phyloP scores from a whole-genome alignment of 2,888 invertebrate species.

The Tridacna gigas region DNA sequence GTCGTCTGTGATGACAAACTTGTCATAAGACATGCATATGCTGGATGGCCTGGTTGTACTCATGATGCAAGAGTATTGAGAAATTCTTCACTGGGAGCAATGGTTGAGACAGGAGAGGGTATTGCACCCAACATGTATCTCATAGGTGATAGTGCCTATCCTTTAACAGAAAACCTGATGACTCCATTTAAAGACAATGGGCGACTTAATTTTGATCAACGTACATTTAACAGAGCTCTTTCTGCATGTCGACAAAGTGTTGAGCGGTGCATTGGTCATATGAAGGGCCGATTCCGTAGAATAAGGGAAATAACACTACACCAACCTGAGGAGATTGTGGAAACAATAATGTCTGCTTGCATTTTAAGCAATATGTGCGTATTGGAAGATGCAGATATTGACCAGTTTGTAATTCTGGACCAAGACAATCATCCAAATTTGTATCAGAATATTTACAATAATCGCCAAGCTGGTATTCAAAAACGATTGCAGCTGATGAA shows the following conservation, averaged over 20 bases:
- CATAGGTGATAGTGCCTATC: not conserved
- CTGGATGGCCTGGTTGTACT: not conserved
- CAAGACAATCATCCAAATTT: not conserved
- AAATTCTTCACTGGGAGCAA: not conserved
- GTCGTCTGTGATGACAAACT: not conserved
- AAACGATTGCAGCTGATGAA: not conserved
- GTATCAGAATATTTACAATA: not conserved
- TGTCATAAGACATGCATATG: not conserved
- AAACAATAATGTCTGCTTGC: conserved; percentile 1
- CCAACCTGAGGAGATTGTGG: not conserved
- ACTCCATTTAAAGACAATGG: not conserved
- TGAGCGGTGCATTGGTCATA: not conserved
- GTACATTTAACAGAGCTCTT: not conserved
- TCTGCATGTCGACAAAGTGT: not conserved
- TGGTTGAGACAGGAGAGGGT: not conserved
- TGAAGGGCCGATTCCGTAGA: not conserved
- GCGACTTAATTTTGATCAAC: not conserved
- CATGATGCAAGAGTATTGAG: not conserved
- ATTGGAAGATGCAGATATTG: not conserved
- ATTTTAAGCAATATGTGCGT: not conserved
- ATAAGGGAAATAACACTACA: not conserved
- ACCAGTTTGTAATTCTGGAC: not conserved
- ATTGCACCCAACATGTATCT: not conserved
- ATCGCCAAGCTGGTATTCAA: not conserved
- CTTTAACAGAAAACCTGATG: not conserved